Evolutionary conservation across 2,888 invertebrate genomes (phyloP).

Genomic region (Gortyna flavago): DNA sequence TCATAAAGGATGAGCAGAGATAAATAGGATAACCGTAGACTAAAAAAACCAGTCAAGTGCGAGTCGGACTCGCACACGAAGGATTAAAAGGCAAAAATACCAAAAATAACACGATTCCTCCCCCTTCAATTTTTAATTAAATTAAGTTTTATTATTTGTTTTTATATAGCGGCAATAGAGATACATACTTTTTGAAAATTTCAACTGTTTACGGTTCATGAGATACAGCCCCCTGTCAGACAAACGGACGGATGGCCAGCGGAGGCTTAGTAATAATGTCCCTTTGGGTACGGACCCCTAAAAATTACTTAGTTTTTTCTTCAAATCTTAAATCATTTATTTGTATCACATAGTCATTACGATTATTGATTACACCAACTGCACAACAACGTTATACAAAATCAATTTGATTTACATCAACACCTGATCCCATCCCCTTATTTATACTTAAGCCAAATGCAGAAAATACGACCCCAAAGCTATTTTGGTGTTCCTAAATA

Average conservation of each 20-base stretch:
- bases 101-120: no score
- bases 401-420: constrained; percentile 69
- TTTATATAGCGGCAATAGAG: no score
- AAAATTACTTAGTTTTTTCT: background rate
- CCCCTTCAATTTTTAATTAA: no score
- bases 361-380: constrained; percentile 30
- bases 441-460: constrained; percentile 67
- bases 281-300: background rate
- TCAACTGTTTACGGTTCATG: background rate
- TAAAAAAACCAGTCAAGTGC: background rate
- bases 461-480: constrained; percentile 74
- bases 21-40: no score
- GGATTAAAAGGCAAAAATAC: no score
- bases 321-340: background rate
- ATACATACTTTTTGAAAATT: no score
- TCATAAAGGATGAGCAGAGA: background rate
- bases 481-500: constrained; percentile 83
- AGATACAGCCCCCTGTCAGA: background rate
- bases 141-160: no score
- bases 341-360: background rate
- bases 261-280: no score
- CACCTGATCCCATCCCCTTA: constrained; percentile 78
- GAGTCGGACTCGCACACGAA: background rate
- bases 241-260: background rate
- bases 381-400: constrained; percentile 34